phyloP scores from a whole-genome alignment of 2,113 vertebrate genomes.

The Nymphicus hollandicus region DNA sequence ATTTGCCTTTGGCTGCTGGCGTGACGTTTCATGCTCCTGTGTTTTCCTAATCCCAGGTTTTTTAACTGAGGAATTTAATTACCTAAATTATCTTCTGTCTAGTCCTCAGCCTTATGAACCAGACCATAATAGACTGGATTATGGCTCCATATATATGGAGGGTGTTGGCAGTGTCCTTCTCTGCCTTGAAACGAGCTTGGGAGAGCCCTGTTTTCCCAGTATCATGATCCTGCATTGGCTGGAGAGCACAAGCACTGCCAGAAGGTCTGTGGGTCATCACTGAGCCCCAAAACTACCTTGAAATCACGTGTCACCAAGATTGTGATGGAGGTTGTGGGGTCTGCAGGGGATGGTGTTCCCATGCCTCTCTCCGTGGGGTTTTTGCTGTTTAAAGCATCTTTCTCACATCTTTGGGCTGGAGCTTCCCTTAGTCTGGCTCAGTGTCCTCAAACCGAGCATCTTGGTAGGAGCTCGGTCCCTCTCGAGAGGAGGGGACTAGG shows the following conservation, averaged over 20 bases:
- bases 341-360: background rate
- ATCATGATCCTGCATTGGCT: accelerated
- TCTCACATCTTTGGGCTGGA: background rate
- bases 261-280: background rate
- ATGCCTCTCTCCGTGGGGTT: background rate
- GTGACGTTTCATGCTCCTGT: background rate
- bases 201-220: background rate
- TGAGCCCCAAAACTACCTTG: background rate
- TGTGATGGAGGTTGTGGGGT: background rate
- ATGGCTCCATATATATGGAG: background rate
- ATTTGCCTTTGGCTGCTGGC: background rate
- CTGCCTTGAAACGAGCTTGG: background rate
- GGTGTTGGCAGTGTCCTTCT: background rate
- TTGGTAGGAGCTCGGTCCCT: accelerated
- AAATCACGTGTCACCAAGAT: background rate
- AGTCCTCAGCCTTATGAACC: background rate
- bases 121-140: background rate
- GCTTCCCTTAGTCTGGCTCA: background rate
- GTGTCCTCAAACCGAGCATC: background rate
- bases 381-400: background rate
- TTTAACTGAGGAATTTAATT: background rate
- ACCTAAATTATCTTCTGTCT: background rate
- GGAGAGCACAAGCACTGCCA: background rate
- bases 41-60: background rate
- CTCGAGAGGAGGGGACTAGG: background rate